These are phyloP conservation scores for Troides aeacus DNA, from an alignment of 2,888 invertebrate species.

Conservation along the genomic window DNA sequence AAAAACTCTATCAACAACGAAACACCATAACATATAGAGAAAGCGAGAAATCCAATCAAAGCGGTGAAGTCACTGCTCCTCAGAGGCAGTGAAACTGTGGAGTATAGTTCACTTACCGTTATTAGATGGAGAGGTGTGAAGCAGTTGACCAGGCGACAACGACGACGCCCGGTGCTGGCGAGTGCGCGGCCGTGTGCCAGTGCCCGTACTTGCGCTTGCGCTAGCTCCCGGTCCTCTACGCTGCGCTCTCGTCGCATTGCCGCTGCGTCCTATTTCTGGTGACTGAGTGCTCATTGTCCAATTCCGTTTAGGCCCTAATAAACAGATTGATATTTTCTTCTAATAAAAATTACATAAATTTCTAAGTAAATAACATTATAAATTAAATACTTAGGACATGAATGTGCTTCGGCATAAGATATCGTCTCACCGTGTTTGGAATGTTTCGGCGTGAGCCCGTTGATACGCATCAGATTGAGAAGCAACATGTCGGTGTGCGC, in stretches of 20 bases:
- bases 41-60: no score
- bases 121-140: slow-evolving; percentile 19
- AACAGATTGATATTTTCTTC: not conserved
- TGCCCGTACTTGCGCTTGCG: slow-evolving; percentile 44
- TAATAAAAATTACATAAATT: not conserved
- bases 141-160: slow-evolving; percentile 62
- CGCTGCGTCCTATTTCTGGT: slow-evolving; percentile 30
- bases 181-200: slow-evolving; percentile 34
- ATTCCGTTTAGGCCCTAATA: slow-evolving; percentile 55
- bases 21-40: no score
- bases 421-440: slow-evolving; percentile 46
- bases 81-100: no score
- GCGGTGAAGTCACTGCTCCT: no score
- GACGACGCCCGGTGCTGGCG: slow-evolving; percentile 35
- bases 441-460: slow-evolving; percentile 56
- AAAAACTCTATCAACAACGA: no score
- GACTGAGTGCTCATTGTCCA: slow-evolving; percentile 46
- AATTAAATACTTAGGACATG: no score
- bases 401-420: not conserved
- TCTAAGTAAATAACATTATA: not conserved
- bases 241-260: slow-evolving; percentile 9
- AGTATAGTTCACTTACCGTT: not conserved
- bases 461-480: slow-evolving; percentile 70
- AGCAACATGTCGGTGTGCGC: slow-evolving; percentile 72
- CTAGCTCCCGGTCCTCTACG: slow-evolving; percentile 41